phyloP scores from a whole-genome alignment of 2,888 invertebrate species.

The Aporophyla nigra region DNA sequence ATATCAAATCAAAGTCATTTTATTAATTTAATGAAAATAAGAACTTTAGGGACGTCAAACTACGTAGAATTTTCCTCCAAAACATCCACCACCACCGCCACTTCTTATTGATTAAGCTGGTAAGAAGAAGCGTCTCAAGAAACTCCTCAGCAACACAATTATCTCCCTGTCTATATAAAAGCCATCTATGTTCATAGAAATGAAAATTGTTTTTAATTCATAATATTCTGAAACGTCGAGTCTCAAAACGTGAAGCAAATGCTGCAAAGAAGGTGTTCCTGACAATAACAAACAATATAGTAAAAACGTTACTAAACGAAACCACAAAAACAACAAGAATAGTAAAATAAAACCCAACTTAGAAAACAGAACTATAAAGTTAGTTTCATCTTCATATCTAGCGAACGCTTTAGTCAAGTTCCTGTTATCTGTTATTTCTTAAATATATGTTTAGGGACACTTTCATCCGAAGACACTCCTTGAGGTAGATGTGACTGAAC shows the following conservation, averaged over 20 bases:
- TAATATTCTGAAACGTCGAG: not conserved
- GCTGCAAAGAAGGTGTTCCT: not conserved
- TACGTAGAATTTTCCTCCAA: no score
- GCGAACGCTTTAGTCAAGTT: no score
- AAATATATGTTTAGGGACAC: not conserved
- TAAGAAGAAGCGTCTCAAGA: no score
- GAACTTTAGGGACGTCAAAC: no score
- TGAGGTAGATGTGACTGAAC: not conserved
- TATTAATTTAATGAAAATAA: no score
- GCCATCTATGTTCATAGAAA: not conserved
- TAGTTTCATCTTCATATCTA: not conserved
- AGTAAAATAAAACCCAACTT: not conserved
- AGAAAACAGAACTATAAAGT: not conserved
- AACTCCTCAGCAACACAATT: no score
- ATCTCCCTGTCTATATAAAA: not conserved
- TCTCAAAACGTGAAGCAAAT: not conserved
- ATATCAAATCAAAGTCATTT: no score
- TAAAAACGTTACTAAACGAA: not conserved
- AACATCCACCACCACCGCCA: no score
- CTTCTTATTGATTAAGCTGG: no score
- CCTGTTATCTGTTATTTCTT: not conserved
- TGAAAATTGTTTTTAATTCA: not conserved
- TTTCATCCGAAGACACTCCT: not conserved
- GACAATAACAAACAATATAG: not conserved
- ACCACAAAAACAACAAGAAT: slow-evolving; percentile 9